These are phyloP conservation scores for Dicycla oo DNA, from an alignment of 2,888 invertebrate species.

Conservation along the genomic window DNA sequence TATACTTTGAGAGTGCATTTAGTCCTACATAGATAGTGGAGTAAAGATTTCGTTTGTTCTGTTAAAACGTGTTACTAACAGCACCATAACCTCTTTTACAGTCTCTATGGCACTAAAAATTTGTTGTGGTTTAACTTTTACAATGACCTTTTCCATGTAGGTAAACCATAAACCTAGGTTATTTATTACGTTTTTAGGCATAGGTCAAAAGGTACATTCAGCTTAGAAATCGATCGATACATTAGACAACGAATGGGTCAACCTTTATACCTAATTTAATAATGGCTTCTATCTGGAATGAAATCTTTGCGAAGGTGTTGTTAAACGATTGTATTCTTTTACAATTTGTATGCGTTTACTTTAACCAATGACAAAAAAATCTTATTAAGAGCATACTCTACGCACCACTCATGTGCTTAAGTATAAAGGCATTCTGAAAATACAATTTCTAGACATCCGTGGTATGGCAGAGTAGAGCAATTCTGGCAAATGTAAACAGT, in stretches of 20 bases:
- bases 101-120: background rate
- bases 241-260: background rate
- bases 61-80: constrained; percentile 11
- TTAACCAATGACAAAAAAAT: background rate
- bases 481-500: constrained; percentile 24
- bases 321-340: background rate
- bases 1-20: constrained; percentile 38
- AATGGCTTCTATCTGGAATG: background rate
- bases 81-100: background rate
- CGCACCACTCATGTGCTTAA: no score
- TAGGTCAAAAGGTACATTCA: constrained; percentile 7
- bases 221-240: constrained; percentile 7
- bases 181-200: background rate
- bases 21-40: constrained; percentile 14
- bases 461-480: background rate
- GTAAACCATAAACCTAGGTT: no score
- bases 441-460: constrained; percentile 5
- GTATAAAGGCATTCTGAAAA: background rate
- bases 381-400: no score
- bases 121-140: no score
- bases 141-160: no score
- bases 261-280: background rate
- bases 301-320: background rate
- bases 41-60: constrained; percentile 21
- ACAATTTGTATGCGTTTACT: background rate